Evolutionary conservation across 2,888 invertebrate genomes (phyloP), one percentile per base, ranked within the genome.

Genomic region (Celastrina argiolus): DNA sequence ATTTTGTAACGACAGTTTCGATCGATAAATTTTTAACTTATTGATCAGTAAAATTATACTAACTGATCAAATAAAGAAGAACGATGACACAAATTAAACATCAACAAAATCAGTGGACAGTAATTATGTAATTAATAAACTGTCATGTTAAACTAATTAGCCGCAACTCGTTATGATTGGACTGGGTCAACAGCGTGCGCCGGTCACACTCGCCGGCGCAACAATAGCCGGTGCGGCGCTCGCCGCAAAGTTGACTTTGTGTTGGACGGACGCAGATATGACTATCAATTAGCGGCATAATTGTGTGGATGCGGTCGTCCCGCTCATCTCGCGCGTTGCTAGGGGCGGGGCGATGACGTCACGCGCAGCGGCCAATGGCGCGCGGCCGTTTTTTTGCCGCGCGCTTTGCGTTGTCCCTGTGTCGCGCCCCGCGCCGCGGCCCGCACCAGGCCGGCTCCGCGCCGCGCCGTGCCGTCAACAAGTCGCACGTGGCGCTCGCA

Each of bases 311-410:
- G 64, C 51, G 51, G 51, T 12, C 22, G 51, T 83, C 81, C 69
- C 78, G 81, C 84, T 89, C 86, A 88, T 91, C 91, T 91, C 91
- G 82, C 83, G 88, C 82, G 84, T 91, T 87, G 89, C 85, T 83
- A 90, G 79, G 91, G 91, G 91, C 88, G 91, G 83, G 78, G 84
- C 81, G 66, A 65, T 91, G 90, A 91, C 91, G 89, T 91, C 88
- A 90, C 83, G 63, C 71, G 74, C 72, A 75, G 76, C 80, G 77
- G 75, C 90, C 89, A 91, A 90, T 88, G 80, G 74, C 71, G 74
- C 66, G 75, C 70, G 70, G 69, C 71, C 76, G 80, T 80, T 81
- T 87, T 86, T 87, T 87, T 84, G 81, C 79, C 80, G 74, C 78
- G 79, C 83, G 78, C 82, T 82, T 85, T 84, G 85, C 84, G 74